These are phyloP conservation scores for Platycercus adscitus DNA, from an alignment of 2,113 vertebrate genomes.

Conservation along the genomic window DNA sequence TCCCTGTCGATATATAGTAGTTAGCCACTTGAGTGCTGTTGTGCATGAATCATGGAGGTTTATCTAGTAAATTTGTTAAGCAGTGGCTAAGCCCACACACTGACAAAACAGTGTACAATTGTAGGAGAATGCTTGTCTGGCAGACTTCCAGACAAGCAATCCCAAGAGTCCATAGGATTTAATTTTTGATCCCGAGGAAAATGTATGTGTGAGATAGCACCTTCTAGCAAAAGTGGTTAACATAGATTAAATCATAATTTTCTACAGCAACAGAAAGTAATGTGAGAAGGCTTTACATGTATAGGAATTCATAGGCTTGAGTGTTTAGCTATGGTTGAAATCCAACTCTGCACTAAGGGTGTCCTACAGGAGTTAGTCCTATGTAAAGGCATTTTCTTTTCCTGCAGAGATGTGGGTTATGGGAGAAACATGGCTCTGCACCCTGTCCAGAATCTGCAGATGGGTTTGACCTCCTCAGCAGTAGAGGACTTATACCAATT, in stretches of 20 bases:
- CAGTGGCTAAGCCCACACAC: constrained; percentile 27
- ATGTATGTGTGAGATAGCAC: background rate
- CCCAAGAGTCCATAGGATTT: constrained; percentile 45
- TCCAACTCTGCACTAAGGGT: background rate
- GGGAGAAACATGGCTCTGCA: background rate
- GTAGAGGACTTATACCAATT: background rate
- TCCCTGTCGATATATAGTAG: background rate
- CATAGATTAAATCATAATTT: background rate
- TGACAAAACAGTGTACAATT: constrained; percentile 11
- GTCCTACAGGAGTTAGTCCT: background rate
- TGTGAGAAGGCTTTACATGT: background rate
- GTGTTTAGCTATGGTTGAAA: background rate
- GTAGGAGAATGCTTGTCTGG: constrained; percentile 39
- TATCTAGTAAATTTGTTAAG: constrained; percentile 42
- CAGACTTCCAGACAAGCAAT: constrained; percentile 43
- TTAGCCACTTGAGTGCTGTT: constrained; percentile 48
- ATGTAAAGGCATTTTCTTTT: background rate
- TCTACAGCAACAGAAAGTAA: background rate
- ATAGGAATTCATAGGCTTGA: background rate
- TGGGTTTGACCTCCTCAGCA: background rate
- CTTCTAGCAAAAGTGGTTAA: constrained; percentile 16
- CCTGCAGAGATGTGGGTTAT: background rate
- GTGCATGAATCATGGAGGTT: constrained; percentile 39
- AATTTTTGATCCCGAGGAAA: constrained; percentile 43
- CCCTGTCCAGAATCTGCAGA: background rate